Percentiles rank a stretch among this genome's conserved stretches.
These are phyloP conservation scores for Dromococcyx pavoninus DNA, from an alignment of 2,797 vertebrate genomes.

Conservation along the genomic window DNA sequence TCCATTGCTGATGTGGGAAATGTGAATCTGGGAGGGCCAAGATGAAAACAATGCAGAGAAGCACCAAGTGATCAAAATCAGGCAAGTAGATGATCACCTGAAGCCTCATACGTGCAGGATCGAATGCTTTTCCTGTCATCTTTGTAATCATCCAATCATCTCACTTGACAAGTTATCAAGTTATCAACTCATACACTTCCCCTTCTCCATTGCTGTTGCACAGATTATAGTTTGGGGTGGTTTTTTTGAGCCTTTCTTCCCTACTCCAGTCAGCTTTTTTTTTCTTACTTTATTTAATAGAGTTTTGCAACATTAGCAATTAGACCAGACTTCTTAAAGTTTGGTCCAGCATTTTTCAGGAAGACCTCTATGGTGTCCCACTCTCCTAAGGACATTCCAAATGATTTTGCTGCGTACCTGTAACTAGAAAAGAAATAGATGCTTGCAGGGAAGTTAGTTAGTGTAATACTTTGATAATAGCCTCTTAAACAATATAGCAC, in stretches of 20 bases:
- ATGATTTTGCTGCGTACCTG: background rate
- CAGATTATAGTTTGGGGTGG: too few species aligned
- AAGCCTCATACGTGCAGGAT: background rate
- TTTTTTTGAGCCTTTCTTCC: background rate
- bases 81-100: too few species aligned
- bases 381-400: background rate
- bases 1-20: background rate
- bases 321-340: background rate
- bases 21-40: fast-evolving
- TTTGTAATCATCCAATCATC: background rate
- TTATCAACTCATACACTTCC: background rate
- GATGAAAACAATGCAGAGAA: too few species aligned
- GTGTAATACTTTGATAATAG: background rate
- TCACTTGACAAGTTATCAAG: background rate
- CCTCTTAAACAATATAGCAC: background rate
- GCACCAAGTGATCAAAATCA: background rate
- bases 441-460: background rate
- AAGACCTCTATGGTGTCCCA: background rate
- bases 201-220: background rate
- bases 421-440: background rate
- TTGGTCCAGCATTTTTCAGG: background rate
- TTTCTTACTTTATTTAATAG: background rate
- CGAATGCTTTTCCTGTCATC: background rate
- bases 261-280: background rate
- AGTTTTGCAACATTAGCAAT: background rate